Conservation (phyloP, 1,140 invertebrate genomes). For the Pemphigus obesinymphae region DNA sequence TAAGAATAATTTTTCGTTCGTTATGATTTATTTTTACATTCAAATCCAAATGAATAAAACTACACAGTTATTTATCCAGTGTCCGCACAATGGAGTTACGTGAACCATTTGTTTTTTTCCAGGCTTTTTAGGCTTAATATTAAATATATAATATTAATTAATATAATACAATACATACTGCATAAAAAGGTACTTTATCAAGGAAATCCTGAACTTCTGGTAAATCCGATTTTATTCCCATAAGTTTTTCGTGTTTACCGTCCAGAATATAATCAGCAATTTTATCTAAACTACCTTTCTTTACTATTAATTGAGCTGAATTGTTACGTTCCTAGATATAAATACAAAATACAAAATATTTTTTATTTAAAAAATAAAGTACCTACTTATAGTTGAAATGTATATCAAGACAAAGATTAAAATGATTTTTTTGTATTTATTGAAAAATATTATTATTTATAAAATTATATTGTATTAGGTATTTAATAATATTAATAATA, state of each 20-base stretch:
- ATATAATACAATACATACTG: background rate
- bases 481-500: background rate
- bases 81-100: too few relatives aligned
- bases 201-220: conserved; percentile 19
- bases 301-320: conserved; percentile 17
- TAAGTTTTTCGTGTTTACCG: conserved; percentile 3
- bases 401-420: too few relatives aligned
- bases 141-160: background rate
- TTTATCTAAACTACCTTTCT: conserved; percentile 6
- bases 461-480: too few relatives aligned
- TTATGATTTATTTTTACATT: too few relatives aligned
- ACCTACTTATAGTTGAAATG: too few relatives aligned
- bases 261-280: conserved; percentile 31
- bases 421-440: too few relatives aligned
- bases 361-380: too few relatives aligned
- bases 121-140: background rate
- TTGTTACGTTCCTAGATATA: background rate
- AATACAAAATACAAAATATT: background rate
- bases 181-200: conserved; percentile 32
- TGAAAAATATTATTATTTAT: background rate
- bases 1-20: too few relatives aligned
- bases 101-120: too few relatives aligned
- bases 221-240: background rate
- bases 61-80: too few relatives aligned
- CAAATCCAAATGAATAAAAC: too few relatives aligned